Evolutionary conservation across 2,888 invertebrate genomes (phyloP), one percentile per base, ranked within the genome.

Genomic region (Drosophila percnosoma): DNA sequence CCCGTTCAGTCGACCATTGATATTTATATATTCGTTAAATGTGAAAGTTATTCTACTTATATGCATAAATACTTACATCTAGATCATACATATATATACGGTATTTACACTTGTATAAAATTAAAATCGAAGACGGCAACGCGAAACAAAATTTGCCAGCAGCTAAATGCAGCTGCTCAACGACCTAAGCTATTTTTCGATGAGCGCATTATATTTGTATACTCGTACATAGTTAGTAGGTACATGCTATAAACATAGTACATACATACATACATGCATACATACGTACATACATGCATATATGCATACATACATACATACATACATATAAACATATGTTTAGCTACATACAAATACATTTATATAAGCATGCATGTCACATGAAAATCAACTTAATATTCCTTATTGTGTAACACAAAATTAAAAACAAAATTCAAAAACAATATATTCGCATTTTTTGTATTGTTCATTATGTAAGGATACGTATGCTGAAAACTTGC

Each of bases 331-430:
- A 68, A 79, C 49, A 74, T 64, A 75, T 63, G 48, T 31, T 33
- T 45, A 68, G 69, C 36, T 38, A 73, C 52, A 75, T 70, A 73
- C 48, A 67, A 64, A 64, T 45, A 45, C 45, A 24, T 45, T 49
- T 38, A 57, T 58, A 59, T 63, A 75, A 70, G 63, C 69, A 79
- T 75, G 73, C 79, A 72, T 63, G 65, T 55, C 53, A 77, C 74
- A 77, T 77, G 78, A 82, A 80, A 83, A 78, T 70, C 76, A 83
- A 88, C 86, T 83, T 75, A 75, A 83, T 86, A 85, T 85, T 85
- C 85, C 85, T 85, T 85, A 88, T 87, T 87, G 89, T 89, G 85
- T 76, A 89, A 85, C 89, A 85, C 89, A 87, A 82, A 68, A 79
- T 83, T 69, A 69, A 72, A 57, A 62, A 53, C 51, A n/a, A 38